Conservation (phyloP, 2,113 vertebrate genomes). For the Calypte anna region DNA sequence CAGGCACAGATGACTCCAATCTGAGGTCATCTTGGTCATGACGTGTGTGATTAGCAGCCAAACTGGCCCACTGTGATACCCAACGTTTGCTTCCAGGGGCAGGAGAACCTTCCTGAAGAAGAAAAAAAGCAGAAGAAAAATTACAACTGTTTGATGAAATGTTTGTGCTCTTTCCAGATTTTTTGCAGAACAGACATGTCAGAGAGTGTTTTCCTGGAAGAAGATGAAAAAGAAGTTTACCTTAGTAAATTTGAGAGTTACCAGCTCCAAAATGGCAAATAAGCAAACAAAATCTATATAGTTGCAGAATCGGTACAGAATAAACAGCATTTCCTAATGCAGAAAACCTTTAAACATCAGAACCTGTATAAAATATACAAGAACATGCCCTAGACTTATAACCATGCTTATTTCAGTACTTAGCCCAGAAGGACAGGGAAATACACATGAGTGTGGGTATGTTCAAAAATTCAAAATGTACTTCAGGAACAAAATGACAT, state of each 20-base stretch:
- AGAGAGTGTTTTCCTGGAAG: not conserved
- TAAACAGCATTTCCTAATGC: not conserved
- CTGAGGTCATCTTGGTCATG: slow-evolving; percentile 90
- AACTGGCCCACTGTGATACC: slow-evolving; percentile 96
- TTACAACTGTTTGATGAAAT: not conserved
- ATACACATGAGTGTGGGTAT: not conserved
- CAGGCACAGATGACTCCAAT: slow-evolving; percentile 80
- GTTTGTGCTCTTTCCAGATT: not conserved
- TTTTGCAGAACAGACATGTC: not conserved
- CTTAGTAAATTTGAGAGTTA: not conserved
- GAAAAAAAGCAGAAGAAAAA: slow-evolving; percentile 5
- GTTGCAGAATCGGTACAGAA: not conserved
- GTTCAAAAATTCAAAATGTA: not conserved
- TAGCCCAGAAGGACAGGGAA: not conserved
- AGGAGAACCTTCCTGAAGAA: slow-evolving; percentile 77
- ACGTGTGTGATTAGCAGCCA: slow-evolving; percentile 93
- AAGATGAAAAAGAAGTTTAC: not conserved
- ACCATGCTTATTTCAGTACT: not conserved
- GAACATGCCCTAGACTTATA: not conserved
- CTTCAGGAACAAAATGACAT: not conserved
- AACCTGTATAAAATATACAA: not conserved
- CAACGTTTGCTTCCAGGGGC: slow-evolving; percentile 87
- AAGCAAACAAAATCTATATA: not conserved
- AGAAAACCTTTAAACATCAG: not conserved
- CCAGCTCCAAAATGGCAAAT: not conserved